These are phyloP conservation scores for Leucophenga varia DNA, from an alignment of 1,140 invertebrate species.

Conservation along the genomic window DNA sequence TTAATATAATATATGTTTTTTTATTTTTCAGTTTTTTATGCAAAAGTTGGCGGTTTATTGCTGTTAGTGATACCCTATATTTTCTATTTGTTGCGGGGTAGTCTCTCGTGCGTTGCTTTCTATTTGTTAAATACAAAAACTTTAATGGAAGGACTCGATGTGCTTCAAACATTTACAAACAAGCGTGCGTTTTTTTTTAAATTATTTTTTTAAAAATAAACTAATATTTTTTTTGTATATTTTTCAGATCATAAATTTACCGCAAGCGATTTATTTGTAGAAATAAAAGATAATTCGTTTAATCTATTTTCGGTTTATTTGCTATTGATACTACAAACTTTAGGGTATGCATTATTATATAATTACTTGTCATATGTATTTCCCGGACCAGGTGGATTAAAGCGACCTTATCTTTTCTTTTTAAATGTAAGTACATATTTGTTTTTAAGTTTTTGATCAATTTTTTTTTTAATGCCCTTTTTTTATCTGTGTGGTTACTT, in stretches of 20 bases:
- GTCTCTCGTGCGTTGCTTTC: constrained; percentile 22
- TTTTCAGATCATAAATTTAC: constrained; percentile 31
- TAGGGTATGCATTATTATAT: constrained; percentile 42
- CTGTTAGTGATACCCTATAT: constrained; percentile 41
- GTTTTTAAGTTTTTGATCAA: too few species aligned
- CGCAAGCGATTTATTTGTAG: constrained; percentile 19
- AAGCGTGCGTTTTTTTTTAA: constrained; percentile 30
- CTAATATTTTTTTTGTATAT: too few species aligned
- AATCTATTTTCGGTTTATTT: constrained; percentile 34
- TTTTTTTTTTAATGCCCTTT: too few species aligned
- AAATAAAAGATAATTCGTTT: constrained; percentile 36
- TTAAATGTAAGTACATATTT: constrained; percentile 42
- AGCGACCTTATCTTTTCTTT: constrained; percentile 38
- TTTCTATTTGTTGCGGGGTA: constrained; percentile 34
- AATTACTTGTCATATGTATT: constrained; percentile 43
- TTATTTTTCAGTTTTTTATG: constrained; percentile 44
- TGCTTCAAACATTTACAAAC: constrained; percentile 45
- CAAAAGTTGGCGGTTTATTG: constrained; percentile 45
- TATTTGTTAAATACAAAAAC: constrained; percentile 34
- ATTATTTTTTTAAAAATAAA: too few species aligned
- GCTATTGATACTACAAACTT: constrained; percentile 29
- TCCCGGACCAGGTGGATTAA: constrained; percentile 44
- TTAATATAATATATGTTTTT: constrained; percentile 3
- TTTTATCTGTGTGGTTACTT: too few species aligned
- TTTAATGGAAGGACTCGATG: constrained; percentile 38